Base-by-base conservation (phyloP, 2,888 invertebrate genomes). In the Plutella xylostella region DNA sequence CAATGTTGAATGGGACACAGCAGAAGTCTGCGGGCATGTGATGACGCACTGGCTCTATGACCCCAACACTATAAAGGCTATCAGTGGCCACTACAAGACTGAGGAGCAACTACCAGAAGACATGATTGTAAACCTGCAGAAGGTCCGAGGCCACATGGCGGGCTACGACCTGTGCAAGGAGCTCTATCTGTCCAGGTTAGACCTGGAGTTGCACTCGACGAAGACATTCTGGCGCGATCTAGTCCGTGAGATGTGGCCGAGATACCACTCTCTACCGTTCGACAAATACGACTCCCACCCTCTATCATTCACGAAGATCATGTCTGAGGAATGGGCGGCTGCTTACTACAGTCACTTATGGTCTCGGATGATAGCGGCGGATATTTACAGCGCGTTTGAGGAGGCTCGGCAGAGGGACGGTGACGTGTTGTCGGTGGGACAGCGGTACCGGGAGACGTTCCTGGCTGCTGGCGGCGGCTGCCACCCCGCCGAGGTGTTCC, bases 1-100 rank as follows among this genome's bases (percentile, higher is more conserved):
- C 0, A 94, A 93, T 66, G 88, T 97, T 0, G 98, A 98, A 79
- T 96, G 96, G 95, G 98, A 98, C 72, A 93, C 94, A 1, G 90
- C 93, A 0, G 91, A 92, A 63, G 88, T 96, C 0, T 90, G 92
- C 49, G 91, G 93, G 1, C 87, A 93, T 56, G 92, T 98, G 45
- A 87, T 98, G 88, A 85, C 87, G 0, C 90, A 92, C 63, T 95
- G 94, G 90, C 72, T 94, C 6, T 89, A 89, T 52, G 90, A 93
- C 55, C 85, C 89, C 0, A 61, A 77, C 18, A 84, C 85, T 2
- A 66, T 88, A 25, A 79, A 85, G 56, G 74, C 85, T 0, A 86
- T 97, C 42, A 92, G 92, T 39, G 85, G 88, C 2, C 96, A 97
- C 67, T 89, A 88, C 58, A 86, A 88, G 52, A 92, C 89, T 5